These are phyloP conservation scores for Myotis vivesi DNA, from an alignment of 2,797 vertebrate species.

Conservation along the genomic window DNA sequence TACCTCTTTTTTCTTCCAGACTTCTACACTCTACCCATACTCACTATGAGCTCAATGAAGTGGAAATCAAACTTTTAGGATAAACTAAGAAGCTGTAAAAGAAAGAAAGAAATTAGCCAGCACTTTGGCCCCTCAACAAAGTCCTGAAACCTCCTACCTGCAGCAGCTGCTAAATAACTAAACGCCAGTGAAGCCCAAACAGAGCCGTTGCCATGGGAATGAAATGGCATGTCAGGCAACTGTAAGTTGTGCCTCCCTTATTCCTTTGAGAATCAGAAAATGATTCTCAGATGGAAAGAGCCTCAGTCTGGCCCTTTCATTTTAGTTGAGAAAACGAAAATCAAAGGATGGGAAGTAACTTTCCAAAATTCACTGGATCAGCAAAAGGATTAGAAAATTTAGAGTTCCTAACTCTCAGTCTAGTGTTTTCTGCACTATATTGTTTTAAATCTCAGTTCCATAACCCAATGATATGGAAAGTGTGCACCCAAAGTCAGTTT, in stretches of 20 bases:
- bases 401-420: not conserved
- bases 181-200: not conserved
- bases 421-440: not conserved
- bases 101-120: not conserved
- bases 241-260: not conserved
- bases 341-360: not conserved
- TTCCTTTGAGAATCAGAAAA: constrained; percentile 39
- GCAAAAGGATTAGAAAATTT: not conserved
- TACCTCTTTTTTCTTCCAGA: constrained; percentile 8
- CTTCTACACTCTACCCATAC: not conserved
- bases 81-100: constrained; percentile 16
- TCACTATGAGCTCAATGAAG: not conserved
- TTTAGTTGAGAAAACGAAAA: constrained; percentile 16
- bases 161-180: constrained; percentile 28
- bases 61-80: not conserved
- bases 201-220: constrained; percentile 24
- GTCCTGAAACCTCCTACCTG: constrained; percentile 35
- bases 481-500: not conserved
- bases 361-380: not conserved
- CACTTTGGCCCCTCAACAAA: not conserved
- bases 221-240: not conserved
- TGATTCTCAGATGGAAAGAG: constrained; percentile 33
- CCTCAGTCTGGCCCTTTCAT: not conserved
- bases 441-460: not conserved
- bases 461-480: not conserved